Base-by-base conservation (phyloP, 2,888 invertebrate genomes). In the Eristalis intricaria region DNA sequence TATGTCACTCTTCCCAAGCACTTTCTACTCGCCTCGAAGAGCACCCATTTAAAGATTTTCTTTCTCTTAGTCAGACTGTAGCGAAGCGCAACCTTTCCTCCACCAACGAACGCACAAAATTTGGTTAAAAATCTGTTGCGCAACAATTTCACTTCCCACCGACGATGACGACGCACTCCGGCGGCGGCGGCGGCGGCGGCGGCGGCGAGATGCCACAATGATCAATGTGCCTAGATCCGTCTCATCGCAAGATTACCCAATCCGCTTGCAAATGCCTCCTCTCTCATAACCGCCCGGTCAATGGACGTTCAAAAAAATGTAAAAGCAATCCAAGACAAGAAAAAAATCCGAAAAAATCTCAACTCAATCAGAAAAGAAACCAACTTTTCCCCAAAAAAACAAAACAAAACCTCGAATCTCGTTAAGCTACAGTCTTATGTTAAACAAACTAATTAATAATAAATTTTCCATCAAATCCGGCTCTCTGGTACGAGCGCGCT, bases 381-480 rank as follows among this genome's bases (percentile, higher is more conserved):
- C 50, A 50, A 50, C 50, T 50, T 50, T 50, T 50, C 50, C 50
- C 43, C 43, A 15, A 15, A 43, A n/a, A 43, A 43, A 43, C 13
- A 50, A 50, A 50, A 43, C 2, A 19, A 50, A 19, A 50, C 50
- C 50, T 19, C 50, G 50, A 50, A 19, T 50, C 50, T 50, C 19
- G 43, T n/a, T n/a, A 43, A 43, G 19, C 15, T 43, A 43, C 43
- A 43, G 43, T 43, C 43, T n/a, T n/a, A 19, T 50, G 50, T 50
- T 50, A 75, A 32, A 11, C 63, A 73, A 78, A 58, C 56, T 43
- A 56, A 60, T 35, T 19, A 65, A 40, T 50, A 63, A 73, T 26
- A 50, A 71, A 75, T 61, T 78, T 76, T 32, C 79, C 22, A 23
- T 40, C 40, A 79, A 77, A 70, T 85, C 85, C 85, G 85, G 76